Base-by-base conservation (phyloP, 2,888 invertebrate genomes). In the Ophioninae sp. region DNA sequence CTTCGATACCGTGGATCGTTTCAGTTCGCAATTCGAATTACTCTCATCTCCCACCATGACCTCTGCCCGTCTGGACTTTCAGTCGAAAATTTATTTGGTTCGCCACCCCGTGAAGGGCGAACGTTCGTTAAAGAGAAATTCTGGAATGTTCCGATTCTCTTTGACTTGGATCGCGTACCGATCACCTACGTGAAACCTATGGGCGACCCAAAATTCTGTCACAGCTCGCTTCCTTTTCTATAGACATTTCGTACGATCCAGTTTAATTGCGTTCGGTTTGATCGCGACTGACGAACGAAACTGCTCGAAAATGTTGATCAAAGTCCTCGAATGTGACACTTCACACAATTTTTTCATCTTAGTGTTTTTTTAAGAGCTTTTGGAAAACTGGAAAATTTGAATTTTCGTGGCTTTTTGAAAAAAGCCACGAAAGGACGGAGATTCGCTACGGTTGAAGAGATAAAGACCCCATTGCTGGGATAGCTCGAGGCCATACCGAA, bases 71-170 rank as follows among this genome's bases (percentile, higher is more conserved):
- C 44, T 21, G 57, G 8, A 21, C 59, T 56, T 69, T 30, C 64
- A 59, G 57, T 72, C 30, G 30, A 73, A 57, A 17, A 44, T 56
- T 70, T 62, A 30, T 62, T 62, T 69, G 61, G 64, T 20, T 41
- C 76, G 7, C 37, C 23, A 30, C 44, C 70, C 59, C 59, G 41
- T 30, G 75, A 65, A 17, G 17, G 30, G n/a, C 21, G 39, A 67
- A 67, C 81, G 39, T 67, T 73, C 67, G 68, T 77, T 81, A 78
- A 50, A 41, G 72, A 68, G 62, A 77, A 77, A 81, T 73, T 67
- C 62, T 37, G 56, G 6, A 78, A 59, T 68, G 44, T 50, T 23
- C 39, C 39, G 59, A 73, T 73, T 73, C 81, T 57, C 81, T 81
- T 81, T 81, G 77, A 77, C 67, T 62, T 67, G 62, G 62, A 57